phyloP scores from a whole-genome alignment of 2,113 vertebrate species.

The Oplegnathus fasciatus region DNA sequence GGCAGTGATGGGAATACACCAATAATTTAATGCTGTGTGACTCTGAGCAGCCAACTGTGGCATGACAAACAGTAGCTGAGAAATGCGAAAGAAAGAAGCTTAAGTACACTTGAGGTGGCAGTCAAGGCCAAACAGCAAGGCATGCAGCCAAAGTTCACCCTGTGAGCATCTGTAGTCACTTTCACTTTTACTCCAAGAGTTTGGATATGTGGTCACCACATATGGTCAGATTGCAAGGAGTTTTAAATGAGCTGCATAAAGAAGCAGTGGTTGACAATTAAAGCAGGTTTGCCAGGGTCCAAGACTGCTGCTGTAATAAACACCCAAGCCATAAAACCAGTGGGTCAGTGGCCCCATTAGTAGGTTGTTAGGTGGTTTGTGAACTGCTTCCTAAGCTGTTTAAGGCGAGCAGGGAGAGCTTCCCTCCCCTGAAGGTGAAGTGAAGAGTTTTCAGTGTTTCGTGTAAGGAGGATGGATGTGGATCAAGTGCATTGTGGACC shows the following conservation, averaged over 20 bases:
- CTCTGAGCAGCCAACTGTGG: background rate
- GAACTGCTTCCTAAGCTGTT: background rate
- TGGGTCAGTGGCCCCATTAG: background rate
- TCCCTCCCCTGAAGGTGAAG: background rate
- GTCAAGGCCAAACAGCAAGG: conserved; percentile 12
- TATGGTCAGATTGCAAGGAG: background rate
- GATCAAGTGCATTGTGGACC: background rate
- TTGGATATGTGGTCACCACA: conserved; percentile 5
- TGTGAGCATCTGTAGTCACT: conserved; percentile 29
- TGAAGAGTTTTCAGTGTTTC: background rate
- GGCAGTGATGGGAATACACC: background rate
- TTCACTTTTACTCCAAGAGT: conserved; percentile 8
- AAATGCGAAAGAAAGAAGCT: conserved; percentile 20
- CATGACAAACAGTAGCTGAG: background rate
- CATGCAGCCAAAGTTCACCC: conserved; percentile 14
- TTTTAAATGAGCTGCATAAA: background rate
- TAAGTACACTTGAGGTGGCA: conserved; percentile 35
- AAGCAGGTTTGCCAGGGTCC: background rate
- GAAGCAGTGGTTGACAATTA: background rate
- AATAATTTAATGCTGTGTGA: background rate
- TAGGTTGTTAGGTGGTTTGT: background rate
- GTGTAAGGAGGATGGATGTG: background rate
- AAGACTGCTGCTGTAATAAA: background rate
- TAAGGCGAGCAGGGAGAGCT: background rate
- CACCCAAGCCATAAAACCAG: background rate